These are phyloP conservation scores for Agonopterix alstromeriana DNA, from an alignment of 2,888 invertebrate genomes.

Conservation along the genomic window DNA sequence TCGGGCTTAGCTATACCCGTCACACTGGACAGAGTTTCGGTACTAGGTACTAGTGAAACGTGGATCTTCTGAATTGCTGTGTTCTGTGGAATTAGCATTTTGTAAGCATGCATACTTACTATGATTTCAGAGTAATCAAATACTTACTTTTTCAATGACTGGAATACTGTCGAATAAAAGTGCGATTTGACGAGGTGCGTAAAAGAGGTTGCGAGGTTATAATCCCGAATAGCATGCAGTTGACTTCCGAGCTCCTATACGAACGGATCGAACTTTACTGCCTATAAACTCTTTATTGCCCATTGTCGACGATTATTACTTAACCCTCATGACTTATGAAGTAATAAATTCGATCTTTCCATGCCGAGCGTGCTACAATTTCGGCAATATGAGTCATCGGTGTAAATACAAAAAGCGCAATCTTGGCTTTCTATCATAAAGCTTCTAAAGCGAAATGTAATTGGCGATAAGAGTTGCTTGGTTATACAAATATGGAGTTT, in stretches of 20 bases:
- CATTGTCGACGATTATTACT: constrained; percentile 75
- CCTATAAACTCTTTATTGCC: constrained; percentile 74
- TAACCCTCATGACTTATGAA: constrained; percentile 74
- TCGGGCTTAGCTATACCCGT: too few species aligned
- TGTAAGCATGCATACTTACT: not conserved
- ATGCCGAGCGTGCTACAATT: constrained; percentile 48
- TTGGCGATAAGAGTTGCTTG: too few species aligned
- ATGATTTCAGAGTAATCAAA: constrained; percentile 2
- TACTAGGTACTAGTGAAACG: too few species aligned
- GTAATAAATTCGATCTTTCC: constrained; percentile 70
- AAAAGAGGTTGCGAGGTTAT: constrained; percentile 28
- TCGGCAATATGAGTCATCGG: constrained; percentile 27
- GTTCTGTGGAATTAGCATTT: too few species aligned
- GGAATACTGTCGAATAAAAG: constrained; percentile 29
- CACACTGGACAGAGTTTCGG: too few species aligned
- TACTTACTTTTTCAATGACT: constrained; percentile 11
- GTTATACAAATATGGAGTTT: constrained; percentile 15
- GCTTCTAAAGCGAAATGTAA: constrained; percentile 1
- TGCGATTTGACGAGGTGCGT: constrained; percentile 29
- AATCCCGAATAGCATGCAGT: constrained; percentile 45
- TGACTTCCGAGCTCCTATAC: constrained; percentile 46
- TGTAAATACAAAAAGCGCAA: constrained; percentile 30
- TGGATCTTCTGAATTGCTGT: too few species aligned
- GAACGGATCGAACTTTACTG: constrained; percentile 70
- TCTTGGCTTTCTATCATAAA: constrained; percentile 1